Percentiles rank a stretch among this genome's conserved stretches.
These are phyloP conservation scores for Mesembrinibis cayennensis DNA, from an alignment of 2,113 vertebrate species.

Conservation along the genomic window DNA sequence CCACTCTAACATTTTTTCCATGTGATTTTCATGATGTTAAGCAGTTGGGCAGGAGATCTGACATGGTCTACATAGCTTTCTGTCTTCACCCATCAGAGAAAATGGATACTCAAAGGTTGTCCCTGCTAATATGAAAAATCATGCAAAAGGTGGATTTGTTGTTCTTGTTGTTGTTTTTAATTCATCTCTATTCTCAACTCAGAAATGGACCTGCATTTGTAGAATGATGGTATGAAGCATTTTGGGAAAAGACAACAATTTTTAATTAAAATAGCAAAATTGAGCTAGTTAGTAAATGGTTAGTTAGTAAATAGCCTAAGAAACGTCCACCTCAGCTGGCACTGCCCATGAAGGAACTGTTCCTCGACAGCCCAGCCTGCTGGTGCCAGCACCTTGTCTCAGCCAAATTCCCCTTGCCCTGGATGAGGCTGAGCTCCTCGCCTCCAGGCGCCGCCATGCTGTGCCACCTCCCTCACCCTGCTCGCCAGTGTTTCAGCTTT, in stretches of 20 bases:
- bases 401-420: neutral
- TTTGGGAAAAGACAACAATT: neutral
- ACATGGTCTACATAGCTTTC: neutral
- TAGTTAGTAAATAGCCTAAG: neutral
- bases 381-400: neutral
- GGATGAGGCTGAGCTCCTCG: neutral
- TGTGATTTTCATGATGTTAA: neutral
- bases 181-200: neutral
- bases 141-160: neutral
- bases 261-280: neutral
- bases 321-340: neutral
- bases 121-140: neutral
- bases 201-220: neutral
- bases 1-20: neutral
- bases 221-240: neutral
- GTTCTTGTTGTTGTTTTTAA: neutral
- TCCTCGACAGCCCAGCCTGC: neutral
- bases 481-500: fast-evolving
- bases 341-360: neutral
- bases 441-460: fast-evolving
- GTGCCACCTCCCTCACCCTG: neutral
- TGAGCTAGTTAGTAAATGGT: neutral
- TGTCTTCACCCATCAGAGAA: neutral
- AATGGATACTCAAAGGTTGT: neutral
- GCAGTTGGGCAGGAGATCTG: neutral